Evolutionary conservation across 2,888 invertebrate species (phyloP).

Genomic region (Escarpia spicata): DNA sequence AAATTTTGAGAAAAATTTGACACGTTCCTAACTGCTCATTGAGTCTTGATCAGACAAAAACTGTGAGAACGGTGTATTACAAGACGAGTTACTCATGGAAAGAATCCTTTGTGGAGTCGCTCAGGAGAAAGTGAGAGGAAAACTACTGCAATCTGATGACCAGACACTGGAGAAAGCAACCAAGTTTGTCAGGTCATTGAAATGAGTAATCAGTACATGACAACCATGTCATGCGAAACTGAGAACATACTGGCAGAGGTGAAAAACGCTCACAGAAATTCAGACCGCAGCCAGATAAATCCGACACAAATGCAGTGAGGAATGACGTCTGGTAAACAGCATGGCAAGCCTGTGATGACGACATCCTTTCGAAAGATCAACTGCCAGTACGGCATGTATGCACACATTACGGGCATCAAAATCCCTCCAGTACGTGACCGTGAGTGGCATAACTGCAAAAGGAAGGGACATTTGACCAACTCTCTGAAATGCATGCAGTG

Average conservation of each 20-base stretch:
- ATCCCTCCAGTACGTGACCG: background rate
- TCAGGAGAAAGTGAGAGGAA: background rate
- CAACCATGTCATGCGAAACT: background rate
- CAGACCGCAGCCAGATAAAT: too few relatives aligned
- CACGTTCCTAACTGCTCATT: background rate
- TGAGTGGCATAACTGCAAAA: too few relatives aligned
- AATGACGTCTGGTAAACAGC: background rate
- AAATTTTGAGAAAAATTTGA: background rate
- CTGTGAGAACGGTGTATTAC: too few relatives aligned
- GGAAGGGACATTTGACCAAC: background rate
- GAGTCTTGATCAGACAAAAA: background rate
- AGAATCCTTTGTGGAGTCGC: too few relatives aligned
- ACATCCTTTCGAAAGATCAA: background rate
- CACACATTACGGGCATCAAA: background rate
- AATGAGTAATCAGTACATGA: background rate
- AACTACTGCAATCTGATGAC: background rate
- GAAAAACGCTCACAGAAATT: background rate
- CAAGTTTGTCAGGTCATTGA: background rate
- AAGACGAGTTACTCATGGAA: too few relatives aligned
- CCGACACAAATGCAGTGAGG: background rate
- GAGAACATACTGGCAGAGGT: background rate
- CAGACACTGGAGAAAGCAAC: background rate
- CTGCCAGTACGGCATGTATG: background rate
- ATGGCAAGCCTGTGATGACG: background rate
- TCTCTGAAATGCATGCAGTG: background rate